phyloP scores from a whole-genome alignment of 2,113 vertebrate species.

The Terrapene triunguis region DNA sequence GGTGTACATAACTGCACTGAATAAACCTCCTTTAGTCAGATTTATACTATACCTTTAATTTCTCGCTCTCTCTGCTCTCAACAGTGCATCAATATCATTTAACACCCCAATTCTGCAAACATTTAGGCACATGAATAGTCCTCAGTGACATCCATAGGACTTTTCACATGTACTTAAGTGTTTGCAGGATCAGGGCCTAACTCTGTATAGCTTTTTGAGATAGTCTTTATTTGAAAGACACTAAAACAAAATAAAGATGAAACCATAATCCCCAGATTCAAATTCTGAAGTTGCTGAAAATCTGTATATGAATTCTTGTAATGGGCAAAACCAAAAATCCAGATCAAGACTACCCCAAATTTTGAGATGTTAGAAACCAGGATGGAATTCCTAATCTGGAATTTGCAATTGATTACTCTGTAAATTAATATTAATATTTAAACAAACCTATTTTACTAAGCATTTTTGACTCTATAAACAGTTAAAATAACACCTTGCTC shows the following conservation, averaged over 20 bases:
- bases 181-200: neutral
- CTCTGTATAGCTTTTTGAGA: neutral
- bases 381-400: neutral
- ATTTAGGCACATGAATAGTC: neutral
- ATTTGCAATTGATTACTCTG: neutral
- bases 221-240: neutral
- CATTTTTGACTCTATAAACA: neutral
- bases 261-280: neutral
- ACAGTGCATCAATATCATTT: neutral
- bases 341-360: neutral
- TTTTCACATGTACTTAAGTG: neutral
- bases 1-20: rapidly evolving
- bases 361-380: neutral
- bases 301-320: neutral
- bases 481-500: neutral
- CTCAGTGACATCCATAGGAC: neutral
- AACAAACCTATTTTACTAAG: neutral
- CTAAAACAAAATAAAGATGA: neutral
- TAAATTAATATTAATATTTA: neutral
- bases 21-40: neutral
- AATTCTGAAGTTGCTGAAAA: neutral
- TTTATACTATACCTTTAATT: neutral
- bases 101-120: neutral
- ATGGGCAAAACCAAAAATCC: neutral
- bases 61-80: neutral